These are phyloP conservation scores for Cosmia pyralina DNA, from an alignment of 2,888 invertebrate species.

Conservation along the genomic window DNA sequence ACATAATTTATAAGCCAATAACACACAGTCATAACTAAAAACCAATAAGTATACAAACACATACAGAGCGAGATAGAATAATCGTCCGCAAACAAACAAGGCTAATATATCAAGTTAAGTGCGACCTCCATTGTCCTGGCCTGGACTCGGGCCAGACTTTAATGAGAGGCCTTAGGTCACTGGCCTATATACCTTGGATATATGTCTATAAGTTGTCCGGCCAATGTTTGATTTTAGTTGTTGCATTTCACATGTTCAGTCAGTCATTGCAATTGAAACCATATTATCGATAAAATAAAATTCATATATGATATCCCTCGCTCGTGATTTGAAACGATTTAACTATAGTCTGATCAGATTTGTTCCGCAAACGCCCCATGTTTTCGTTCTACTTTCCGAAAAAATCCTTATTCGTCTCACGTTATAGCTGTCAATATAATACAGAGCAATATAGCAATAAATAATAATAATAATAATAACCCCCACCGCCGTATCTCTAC, in stretches of 20 bases:
- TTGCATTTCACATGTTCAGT: neutral
- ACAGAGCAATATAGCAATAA: too few relatives aligned
- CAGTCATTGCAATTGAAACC: slow-evolving; percentile 2
- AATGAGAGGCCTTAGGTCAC: slow-evolving; percentile 49
- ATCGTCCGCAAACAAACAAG: slow-evolving; percentile 47
- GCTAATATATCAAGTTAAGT: slow-evolving; percentile 59
- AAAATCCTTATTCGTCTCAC: neutral
- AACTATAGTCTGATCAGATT: neutral
- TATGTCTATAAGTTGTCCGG: slow-evolving; percentile 4
- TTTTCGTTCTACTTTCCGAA: neutral
- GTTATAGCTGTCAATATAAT: neutral
- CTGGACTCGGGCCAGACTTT: slow-evolving; percentile 61
- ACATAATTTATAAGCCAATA: slow-evolving; percentile 9
- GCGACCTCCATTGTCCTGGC: slow-evolving; percentile 54
- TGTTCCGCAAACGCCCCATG: neutral
- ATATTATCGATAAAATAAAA: neutral
- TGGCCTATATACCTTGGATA: slow-evolving; percentile 19
- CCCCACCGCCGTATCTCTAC: too few relatives aligned
- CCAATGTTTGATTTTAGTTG: neutral
- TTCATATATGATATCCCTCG: neutral
- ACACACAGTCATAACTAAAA: slow-evolving; percentile 16
- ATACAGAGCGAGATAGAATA: slow-evolving; percentile 37
- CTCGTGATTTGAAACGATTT: neutral
- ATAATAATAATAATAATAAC: too few relatives aligned
- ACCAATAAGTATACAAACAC: slow-evolving; percentile 10